Percentiles rank a stretch among this genome's conserved stretches.
Evolutionary conservation across 64 coral and sea anemone species (phyloP).

Genomic region (Porites australiensis): DNA sequence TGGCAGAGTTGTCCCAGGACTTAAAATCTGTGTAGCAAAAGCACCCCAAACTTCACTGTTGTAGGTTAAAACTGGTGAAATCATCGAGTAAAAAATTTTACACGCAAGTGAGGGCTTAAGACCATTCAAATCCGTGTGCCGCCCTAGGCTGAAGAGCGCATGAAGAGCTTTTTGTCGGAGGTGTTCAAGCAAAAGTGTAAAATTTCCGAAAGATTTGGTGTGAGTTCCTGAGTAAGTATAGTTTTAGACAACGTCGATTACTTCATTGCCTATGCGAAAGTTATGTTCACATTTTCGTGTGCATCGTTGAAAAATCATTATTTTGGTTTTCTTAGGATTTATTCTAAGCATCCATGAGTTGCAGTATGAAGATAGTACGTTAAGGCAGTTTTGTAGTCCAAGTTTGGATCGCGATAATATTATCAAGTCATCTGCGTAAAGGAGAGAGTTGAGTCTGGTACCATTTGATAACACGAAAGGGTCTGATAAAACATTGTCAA

Average conservation of each 20-base stretch:
- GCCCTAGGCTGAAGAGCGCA: conserved; percentile 1
- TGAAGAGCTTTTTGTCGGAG: conserved; percentile 24
- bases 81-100: conserved; percentile 45
- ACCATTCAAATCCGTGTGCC: conserved; percentile 23
- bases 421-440: conserved; percentile 14
- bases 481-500: background rate
- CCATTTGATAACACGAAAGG: background rate
- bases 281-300: background rate
- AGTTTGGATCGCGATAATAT: background rate
- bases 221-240: conserved; percentile 53
- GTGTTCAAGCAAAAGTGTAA: background rate
- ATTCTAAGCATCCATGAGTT: conserved; percentile 2
- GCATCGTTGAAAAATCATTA: conserved; percentile 21
- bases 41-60: background rate
- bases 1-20: background rate
- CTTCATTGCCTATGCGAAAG: conserved; percentile 28
- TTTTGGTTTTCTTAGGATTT: conserved; percentile 46
- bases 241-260: conserved; percentile 34
- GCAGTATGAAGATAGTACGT: background rate
- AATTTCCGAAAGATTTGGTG: conserved; percentile 28
- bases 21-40: background rate
- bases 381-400: conserved; percentile 24
- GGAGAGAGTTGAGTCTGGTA: background rate
- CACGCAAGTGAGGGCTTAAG: conserved; percentile 39
- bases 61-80: conserved; percentile 18